Evolutionary conservation across 2,888 invertebrate genomes (phyloP).

Genomic region (Eudasyphora cyanicolor): DNA sequence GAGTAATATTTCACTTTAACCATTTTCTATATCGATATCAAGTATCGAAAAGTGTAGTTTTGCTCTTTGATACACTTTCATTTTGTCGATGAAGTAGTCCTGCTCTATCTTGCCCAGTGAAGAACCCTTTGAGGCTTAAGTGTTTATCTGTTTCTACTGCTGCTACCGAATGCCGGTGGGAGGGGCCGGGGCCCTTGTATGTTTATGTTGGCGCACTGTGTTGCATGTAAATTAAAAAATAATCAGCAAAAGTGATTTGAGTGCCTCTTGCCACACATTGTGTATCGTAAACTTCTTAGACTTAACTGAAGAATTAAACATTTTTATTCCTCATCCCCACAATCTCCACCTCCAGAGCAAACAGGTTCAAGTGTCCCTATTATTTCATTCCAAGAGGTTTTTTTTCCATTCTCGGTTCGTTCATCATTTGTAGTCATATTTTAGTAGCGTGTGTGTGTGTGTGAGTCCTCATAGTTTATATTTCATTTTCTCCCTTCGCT

Average conservation of each 20-base stretch:
- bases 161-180: background rate
- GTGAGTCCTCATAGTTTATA: constrained; percentile 23
- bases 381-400: background rate
- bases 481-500: constrained; percentile 7
- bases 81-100: too few relatives aligned
- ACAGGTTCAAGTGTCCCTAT: background rate
- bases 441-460: too few relatives aligned
- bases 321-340: constrained; percentile 25
- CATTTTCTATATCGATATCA: too few relatives aligned
- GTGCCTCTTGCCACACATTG: constrained; percentile 58
- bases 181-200: background rate
- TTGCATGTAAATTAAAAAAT: constrained; percentile 56
- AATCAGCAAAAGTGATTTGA: constrained; percentile 65
- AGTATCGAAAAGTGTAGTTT: too few relatives aligned
- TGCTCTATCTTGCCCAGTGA: background rate
- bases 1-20: too few relatives aligned
- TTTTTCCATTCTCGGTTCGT: constrained; percentile 1
- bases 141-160: background rate
- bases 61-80: too few relatives aligned
- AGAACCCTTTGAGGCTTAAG: background rate
- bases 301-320: constrained; percentile 56
- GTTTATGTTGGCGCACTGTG: background rate
- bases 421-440: constrained; percentile 1
- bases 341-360: background rate
- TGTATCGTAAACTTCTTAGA: constrained; percentile 39